These are phyloP conservation scores for Tipula unca DNA, from an alignment of 2,888 invertebrate genomes.

Conservation along the genomic window DNA sequence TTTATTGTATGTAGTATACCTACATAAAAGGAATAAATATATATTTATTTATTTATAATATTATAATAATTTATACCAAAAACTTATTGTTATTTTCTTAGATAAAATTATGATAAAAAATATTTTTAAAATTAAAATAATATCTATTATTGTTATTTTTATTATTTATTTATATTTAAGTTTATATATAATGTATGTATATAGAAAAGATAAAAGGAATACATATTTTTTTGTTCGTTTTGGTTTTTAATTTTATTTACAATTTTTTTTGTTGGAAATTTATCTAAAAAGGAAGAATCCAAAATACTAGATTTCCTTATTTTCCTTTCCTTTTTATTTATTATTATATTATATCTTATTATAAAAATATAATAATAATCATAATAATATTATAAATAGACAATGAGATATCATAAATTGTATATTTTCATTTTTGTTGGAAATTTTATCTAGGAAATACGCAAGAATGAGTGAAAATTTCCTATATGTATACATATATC, in stretches of 20 bases:
- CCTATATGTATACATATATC: not conserved
- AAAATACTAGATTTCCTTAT: not conserved
- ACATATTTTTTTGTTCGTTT: not conserved
- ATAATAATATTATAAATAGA: not conserved
- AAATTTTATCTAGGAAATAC: not conserved
- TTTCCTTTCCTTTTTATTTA: not conserved
- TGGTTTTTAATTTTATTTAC: not conserved
- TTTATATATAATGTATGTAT: too few species aligned
- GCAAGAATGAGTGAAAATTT: not conserved
- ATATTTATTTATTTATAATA: too few species aligned
- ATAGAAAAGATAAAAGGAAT: not conserved
- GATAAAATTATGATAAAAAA: not conserved
- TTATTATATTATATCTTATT: slow-evolving; percentile 14
- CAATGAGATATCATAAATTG: not conserved
- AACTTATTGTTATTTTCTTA: not conserved
- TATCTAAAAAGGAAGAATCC: slow-evolving; percentile 3
- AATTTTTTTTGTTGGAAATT: not conserved
- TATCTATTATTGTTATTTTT: slow-evolving; percentile 8
- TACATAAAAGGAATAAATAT: not conserved
- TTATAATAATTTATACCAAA: not conserved
- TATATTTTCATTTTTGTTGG: not conserved
- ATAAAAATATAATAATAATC: not conserved
- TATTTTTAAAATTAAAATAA: not conserved
- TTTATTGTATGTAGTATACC: not conserved
- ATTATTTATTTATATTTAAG: not conserved